Conservation (phyloP, 2,888 invertebrate species). For the Molanna angustata region DNA sequence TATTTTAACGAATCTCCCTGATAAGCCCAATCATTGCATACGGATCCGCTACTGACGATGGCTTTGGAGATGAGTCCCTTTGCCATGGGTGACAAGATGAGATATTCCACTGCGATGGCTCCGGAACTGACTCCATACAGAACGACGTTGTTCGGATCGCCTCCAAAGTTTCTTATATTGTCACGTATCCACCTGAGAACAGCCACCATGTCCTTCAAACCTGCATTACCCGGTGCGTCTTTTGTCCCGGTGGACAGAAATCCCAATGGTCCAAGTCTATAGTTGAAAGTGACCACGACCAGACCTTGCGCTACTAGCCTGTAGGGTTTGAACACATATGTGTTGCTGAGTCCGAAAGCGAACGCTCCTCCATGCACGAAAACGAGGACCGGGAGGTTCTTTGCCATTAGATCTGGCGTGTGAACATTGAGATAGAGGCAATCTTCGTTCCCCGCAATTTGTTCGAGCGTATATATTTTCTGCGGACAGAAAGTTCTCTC, state of each 20-base stretch:
- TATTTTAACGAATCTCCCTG: conserved; percentile 39
- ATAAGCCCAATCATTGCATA: conserved; percentile 41
- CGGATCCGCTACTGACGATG: conserved; percentile 42
- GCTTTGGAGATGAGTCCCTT: conserved; percentile 46
- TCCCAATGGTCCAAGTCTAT: conserved; percentile 46
- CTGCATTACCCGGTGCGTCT: conserved; percentile 48
- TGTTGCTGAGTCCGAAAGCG: conserved; percentile 45
- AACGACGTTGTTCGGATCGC: conserved; percentile 46
- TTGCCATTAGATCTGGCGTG: conserved; percentile 54
- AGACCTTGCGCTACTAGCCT: conserved; percentile 46
- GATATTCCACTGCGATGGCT: conserved; percentile 41
- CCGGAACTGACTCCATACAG: conserved; percentile 51
- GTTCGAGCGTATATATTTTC: conserved; percentile 35
- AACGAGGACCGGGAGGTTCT: conserved; percentile 45
- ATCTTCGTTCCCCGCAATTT: conserved; percentile 56
- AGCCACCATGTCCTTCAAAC: conserved; percentile 47
- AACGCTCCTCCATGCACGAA: conserved; percentile 51
- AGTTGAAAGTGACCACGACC: conserved; percentile 47
- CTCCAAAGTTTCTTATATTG: conserved; percentile 46
- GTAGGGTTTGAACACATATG: conserved; percentile 45
- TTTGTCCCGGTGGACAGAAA: conserved; percentile 46
- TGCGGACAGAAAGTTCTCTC: conserved; percentile 63
- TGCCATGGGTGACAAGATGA: conserved; percentile 42
- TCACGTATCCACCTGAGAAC: conserved; percentile 46
- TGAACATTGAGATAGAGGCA: conserved; percentile 69